Evolutionary conservation across 2,888 invertebrate species (phyloP).

Genomic region (Agrotis exclamationis): DNA sequence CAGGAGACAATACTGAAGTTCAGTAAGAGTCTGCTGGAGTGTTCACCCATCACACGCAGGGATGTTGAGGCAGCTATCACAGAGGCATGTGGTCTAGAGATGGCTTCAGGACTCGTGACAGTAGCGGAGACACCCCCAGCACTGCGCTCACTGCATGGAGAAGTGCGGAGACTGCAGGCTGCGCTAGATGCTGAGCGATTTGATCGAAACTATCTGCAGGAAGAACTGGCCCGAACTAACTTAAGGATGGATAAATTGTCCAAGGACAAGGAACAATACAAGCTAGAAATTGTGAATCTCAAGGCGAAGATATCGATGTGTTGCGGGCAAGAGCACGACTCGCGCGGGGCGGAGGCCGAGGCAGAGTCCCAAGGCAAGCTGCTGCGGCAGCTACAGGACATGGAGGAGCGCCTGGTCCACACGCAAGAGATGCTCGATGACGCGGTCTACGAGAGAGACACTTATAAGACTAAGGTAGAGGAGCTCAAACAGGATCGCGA

Average conservation of each 20-base stretch:
- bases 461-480: constrained; percentile 87
- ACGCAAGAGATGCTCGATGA: constrained; percentile 90
- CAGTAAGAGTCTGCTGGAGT: constrained; percentile 88
- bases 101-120: constrained; percentile 58
- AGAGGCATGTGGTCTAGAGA: constrained; percentile 83
- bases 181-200: constrained; percentile 92
- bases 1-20: constrained; percentile 90
- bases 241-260: constrained; percentile 89
- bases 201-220: constrained; percentile 92
- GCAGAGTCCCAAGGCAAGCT: constrained; percentile 73
- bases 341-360: constrained; percentile 60
- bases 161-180: constrained; percentile 89
- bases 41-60: constrained; percentile 80
- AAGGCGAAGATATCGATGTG: constrained; percentile 83
- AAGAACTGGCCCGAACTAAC: constrained; percentile 90
- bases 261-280: constrained; percentile 86
- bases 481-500: constrained; percentile 85
- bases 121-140: constrained; percentile 84
- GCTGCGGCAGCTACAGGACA: constrained; percentile 86
- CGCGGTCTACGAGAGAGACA: constrained; percentile 88
- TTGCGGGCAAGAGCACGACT: constrained; percentile 77
- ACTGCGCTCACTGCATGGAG: constrained; percentile 83
- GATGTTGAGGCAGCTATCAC: constrained; percentile 85
- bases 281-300: constrained; percentile 80
- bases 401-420: constrained; percentile 89